Base-by-base conservation (phyloP, 2,797 vertebrate species). In the Chrosomus eos region DNA sequence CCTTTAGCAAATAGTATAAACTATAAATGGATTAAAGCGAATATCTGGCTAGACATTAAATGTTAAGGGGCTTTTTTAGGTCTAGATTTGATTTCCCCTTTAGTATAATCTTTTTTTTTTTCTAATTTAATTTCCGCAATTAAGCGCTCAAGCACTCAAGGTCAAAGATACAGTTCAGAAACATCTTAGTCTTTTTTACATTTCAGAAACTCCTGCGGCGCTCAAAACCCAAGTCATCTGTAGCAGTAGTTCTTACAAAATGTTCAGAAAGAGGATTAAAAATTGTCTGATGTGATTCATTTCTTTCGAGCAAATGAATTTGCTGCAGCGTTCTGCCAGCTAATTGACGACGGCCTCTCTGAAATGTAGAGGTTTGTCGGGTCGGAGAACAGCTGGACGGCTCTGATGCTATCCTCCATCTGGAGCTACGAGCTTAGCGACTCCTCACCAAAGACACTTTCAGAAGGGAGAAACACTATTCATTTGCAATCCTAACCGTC, bases 401-500 rank as follows among this genome's bases (percentile, higher is more conserved):
- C 40, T 80, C 79, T 74, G 76, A 89, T 79, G 74, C 43, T 80
- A 55, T 87, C 51, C 5, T n/a, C 11, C n/a, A 8, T 75, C 73
- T 85, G 73, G 79, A 71, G 74, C 71, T 71, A 21, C 7, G 28
- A 66, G 78, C 73, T 73, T 82, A 70, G 78, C 81, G 43, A 64
- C 16, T 16, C 16, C 82, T 58, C 43, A 45, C 38, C 58, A 40
- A 38, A 38, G 28, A 76, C 60, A 48, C 6, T 51, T 60, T 64
- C 33, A 28, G 33, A 40, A 84, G 38, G 48, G 68, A 86, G 38
- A 84, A 68, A 33, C 5, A 68, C 74, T 60, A 71, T 87, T 88
- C 78, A 82, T 62, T 85, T 90, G 75, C 75, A 88, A 87, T 89
- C 89, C 84, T 76, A 84, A 66, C 58, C 11, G 62, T 88, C 86